phyloP scores from a whole-genome alignment of 2,888 invertebrate genomes.

The Artemia sinica region DNA sequence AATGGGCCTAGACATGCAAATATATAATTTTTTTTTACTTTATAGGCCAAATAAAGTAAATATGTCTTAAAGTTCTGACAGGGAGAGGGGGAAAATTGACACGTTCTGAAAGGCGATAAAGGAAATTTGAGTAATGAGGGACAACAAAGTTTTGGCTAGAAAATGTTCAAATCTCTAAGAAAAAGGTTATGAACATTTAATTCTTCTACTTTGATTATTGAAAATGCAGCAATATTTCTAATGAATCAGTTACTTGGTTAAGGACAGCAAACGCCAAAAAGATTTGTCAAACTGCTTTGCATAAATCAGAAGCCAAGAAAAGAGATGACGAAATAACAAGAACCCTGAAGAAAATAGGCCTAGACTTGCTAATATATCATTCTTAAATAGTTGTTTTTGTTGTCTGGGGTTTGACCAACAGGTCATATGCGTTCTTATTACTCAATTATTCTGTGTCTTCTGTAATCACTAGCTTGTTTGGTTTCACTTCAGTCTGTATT shows the following conservation, averaged over 20 bases:
- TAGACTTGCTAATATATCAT: too few relatives aligned
- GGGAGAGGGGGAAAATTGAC: too few relatives aligned
- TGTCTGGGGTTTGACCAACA: too few relatives aligned
- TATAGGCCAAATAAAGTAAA: slow-evolving; percentile 10
- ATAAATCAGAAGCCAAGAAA: slow-evolving; percentile 14
- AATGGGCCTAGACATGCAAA: background rate
- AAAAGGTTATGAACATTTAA: background rate
- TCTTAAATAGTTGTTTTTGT: too few relatives aligned
- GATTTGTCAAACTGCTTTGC: background rate
- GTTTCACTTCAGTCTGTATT: too few relatives aligned
- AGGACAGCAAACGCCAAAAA: background rate
- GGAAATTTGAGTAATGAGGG: too few relatives aligned
- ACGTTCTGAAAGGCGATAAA: too few relatives aligned
- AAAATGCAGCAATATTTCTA: background rate
- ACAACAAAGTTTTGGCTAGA: background rate
- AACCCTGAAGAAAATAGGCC: background rate
- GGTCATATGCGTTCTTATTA: too few relatives aligned
- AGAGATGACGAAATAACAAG: slow-evolving; percentile 3
- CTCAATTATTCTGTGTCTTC: too few relatives aligned
- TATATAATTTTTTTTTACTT: slow-evolving; percentile 10
- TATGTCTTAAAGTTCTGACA: too few relatives aligned
- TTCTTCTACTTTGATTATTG: background rate
- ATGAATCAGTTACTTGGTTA: background rate
- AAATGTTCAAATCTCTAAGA: background rate
- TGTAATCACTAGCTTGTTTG: too few relatives aligned